Evolutionary conservation across 2,113 vertebrate species (phyloP).

Genomic region (Mustelus asterias): DNA sequence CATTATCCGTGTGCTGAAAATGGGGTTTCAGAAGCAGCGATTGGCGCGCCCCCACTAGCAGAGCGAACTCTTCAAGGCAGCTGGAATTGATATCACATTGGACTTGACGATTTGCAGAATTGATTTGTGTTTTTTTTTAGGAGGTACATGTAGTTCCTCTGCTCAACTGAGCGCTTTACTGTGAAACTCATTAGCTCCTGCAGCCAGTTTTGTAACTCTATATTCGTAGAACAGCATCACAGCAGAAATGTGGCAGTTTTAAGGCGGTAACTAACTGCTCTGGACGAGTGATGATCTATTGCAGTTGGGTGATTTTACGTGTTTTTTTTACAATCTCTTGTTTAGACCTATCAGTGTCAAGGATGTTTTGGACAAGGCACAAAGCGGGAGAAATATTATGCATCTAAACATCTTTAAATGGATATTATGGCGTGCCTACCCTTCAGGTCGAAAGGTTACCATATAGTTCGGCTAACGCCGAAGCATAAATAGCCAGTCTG

Average conservation of each 20-base stretch:
- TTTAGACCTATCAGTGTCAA: slow-evolving; percentile 23
- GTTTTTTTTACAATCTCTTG: neutral
- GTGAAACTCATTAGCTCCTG: neutral
- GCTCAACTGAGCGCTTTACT: neutral
- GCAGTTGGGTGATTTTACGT: slow-evolving; percentile 13
- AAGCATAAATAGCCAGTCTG: slow-evolving; percentile 69
- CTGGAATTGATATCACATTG: neutral
- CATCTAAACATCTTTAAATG: slow-evolving; percentile 36
- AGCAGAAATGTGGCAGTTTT: neutral
- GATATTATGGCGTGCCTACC: neutral
- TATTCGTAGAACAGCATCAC: neutral
- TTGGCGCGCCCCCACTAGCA: neutral
- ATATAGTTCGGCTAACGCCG: slow-evolving; percentile 54
- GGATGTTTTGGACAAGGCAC: neutral
- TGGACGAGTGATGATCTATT: neutral
- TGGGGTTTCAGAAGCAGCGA: neutral
- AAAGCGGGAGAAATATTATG: slow-evolving; percentile 28
- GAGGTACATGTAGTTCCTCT: neutral
- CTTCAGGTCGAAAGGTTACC: slow-evolving; percentile 56
- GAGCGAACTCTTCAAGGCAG: neutral
- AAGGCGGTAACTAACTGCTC: slow-evolving; percentile 11
- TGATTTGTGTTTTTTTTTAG: neutral
- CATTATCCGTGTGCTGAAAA: neutral
- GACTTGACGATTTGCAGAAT: neutral
- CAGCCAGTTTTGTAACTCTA: neutral